phyloP scores from a whole-genome alignment of 1,140 invertebrate species.

The Cydia strobilella region DNA sequence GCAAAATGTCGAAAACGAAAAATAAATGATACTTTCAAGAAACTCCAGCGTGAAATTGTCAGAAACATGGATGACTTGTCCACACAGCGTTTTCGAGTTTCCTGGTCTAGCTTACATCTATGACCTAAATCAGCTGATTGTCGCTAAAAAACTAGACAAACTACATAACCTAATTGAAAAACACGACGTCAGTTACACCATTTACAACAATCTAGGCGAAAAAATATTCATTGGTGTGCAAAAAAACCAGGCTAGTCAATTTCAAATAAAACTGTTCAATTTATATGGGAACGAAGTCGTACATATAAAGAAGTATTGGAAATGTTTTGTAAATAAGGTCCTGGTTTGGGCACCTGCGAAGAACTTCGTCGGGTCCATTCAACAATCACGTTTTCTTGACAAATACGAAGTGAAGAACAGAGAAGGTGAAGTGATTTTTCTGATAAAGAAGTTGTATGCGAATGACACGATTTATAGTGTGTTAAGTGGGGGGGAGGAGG shows the following conservation, averaged over 20 bases:
- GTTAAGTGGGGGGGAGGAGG: slow-evolving; percentile 35
- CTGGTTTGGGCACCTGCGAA: slow-evolving; percentile 53
- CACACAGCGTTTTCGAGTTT: slow-evolving; percentile 39
- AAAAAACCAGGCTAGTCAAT: slow-evolving; percentile 39
- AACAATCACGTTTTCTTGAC: slow-evolving; percentile 36
- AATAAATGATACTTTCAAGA: neutral
- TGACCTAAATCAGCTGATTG: slow-evolving; percentile 50
- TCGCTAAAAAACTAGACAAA: slow-evolving; percentile 45
- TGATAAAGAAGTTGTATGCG: slow-evolving; percentile 41
- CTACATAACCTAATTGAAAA: slow-evolving; percentile 50
- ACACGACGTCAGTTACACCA: slow-evolving; percentile 45
- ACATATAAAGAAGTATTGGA: slow-evolving; percentile 44
- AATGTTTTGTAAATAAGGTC: slow-evolving; percentile 43
- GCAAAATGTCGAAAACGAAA: slow-evolving; percentile 10
- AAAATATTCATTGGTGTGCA: slow-evolving; percentile 56
- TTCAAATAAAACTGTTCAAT: slow-evolving; percentile 53
- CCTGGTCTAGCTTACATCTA: slow-evolving; percentile 55
- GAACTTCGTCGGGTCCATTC: slow-evolving; percentile 49
- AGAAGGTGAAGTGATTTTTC: slow-evolving; percentile 38
- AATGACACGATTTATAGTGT: slow-evolving; percentile 41
- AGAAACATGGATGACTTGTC: slow-evolving; percentile 57
- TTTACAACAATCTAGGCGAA: slow-evolving; percentile 53
- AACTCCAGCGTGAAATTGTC: neutral
- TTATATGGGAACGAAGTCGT: slow-evolving; percentile 60
- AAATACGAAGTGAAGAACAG: slow-evolving; percentile 45